Evolutionary conservation across 2,113 vertebrate genomes (phyloP).

Genomic region (Odontesthes bonariensis): DNA sequence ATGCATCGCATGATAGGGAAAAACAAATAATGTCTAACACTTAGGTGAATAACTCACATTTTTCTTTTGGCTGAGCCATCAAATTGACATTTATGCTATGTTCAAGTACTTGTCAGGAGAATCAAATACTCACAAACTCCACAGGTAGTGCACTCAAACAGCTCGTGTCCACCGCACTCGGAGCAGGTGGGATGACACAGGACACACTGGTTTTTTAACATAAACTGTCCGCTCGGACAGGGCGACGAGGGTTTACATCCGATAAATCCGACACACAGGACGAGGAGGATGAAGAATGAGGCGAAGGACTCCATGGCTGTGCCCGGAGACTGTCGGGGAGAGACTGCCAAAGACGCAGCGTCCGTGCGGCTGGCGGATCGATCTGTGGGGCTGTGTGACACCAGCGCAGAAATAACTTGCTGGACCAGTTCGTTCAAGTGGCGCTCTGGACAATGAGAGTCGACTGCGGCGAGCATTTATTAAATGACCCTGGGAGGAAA

Average conservation of each 20-base stretch:
- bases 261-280: constrained; percentile 39
- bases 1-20: too few relatives aligned
- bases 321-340: constrained; percentile 31
- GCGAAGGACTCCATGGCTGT: constrained; percentile 65
- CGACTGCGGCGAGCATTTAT: constrained; percentile 43
- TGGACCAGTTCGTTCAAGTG: constrained; percentile 64
- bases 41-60: background rate
- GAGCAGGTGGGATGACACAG: constrained; percentile 82
- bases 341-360: constrained; percentile 53
- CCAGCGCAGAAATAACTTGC: constrained; percentile 66
- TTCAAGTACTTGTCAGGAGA: background rate
- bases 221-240: constrained; percentile 80
- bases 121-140: constrained; percentile 76
- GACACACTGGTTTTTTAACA: constrained; percentile 80
- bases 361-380: constrained; percentile 52
- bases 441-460: constrained; percentile 58
- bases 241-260: constrained; percentile 55
- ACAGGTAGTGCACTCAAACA: constrained; percentile 82
- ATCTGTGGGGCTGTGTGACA: constrained; percentile 40
- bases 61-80: background rate
- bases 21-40: too few relatives aligned
- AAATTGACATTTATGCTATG: background rate
- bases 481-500: constrained; percentile 23
- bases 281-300: constrained; percentile 44
- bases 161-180: constrained; percentile 80